phyloP scores from a whole-genome alignment of 2,113 vertebrate genomes.

The Tiliqua scincoides region DNA sequence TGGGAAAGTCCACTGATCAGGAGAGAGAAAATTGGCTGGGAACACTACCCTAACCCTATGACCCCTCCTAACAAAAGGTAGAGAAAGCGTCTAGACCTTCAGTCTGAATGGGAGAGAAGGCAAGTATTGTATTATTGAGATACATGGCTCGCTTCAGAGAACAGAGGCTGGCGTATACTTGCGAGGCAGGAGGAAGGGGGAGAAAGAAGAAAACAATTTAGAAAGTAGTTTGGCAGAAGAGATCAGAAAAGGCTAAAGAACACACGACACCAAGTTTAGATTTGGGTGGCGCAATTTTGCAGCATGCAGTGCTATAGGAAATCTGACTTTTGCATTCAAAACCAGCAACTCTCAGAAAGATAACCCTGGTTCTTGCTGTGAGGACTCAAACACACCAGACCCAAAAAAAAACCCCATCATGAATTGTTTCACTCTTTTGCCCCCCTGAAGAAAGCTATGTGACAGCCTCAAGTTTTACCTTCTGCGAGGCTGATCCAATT shows the following conservation, averaged over 20 bases:
- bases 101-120: constrained; percentile 59
- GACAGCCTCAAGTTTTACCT: neutral
- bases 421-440: neutral
- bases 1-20: constrained; percentile 23
- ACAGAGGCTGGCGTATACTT: neutral
- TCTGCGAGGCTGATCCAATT: neutral
- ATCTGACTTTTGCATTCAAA: neutral
- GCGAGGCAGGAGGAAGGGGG: neutral
- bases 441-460: neutral
- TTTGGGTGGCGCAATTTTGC: neutral
- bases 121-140: constrained; percentile 51
- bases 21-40: constrained; percentile 51
- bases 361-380: neutral
- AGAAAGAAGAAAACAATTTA: neutral
- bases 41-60: constrained; percentile 60
- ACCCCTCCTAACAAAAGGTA: constrained; percentile 64
- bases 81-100: constrained; percentile 61
- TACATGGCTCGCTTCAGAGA: constrained; percentile 16
- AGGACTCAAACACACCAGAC: neutral
- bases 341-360: neutral
- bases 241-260: neutral
- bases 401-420: neutral
- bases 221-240: neutral
- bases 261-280: neutral
- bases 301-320: accelerated